These are phyloP conservation scores for Nymphalis c-album DNA, from an alignment of 2,888 invertebrate genomes.

Conservation along the genomic window DNA sequence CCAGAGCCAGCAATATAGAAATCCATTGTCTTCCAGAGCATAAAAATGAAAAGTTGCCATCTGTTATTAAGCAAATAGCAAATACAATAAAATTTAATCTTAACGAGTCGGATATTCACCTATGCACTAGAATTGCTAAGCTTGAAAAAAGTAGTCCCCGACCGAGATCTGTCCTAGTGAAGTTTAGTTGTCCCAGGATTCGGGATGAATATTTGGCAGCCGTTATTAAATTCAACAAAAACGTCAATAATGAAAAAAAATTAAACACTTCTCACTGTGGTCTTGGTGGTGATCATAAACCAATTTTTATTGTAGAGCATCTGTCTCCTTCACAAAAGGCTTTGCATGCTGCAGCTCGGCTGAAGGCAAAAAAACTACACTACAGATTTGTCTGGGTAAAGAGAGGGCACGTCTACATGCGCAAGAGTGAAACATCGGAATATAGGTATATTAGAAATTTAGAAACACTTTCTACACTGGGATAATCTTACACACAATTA, in stretches of 20 bases:
- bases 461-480: too few relatives aligned
- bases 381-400: too few relatives aligned
- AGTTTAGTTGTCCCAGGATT: slow-evolving; percentile 3
- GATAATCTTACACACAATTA: not conserved
- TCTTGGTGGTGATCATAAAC: slow-evolving; percentile 32
- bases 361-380: slow-evolving; percentile 16
- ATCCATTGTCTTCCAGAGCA: slow-evolving; percentile 33
- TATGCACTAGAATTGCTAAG: slow-evolving; percentile 13
- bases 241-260: slow-evolving; percentile 22
- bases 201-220: slow-evolving; percentile 1
- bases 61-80: slow-evolving; percentile 20
- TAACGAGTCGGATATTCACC: slow-evolving; percentile 7
- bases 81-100: slow-evolving; percentile 9
- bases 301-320: slow-evolving; percentile 36
- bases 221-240: slow-evolving; percentile 10
- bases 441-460: too few relatives aligned
- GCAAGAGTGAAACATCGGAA: too few relatives aligned
- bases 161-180: slow-evolving; percentile 7
- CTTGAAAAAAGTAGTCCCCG: slow-evolving; percentile 3
- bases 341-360: too few relatives aligned
- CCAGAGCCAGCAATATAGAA: slow-evolving; percentile 30
- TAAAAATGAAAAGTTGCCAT: slow-evolving; percentile 29
- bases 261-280: slow-evolving; percentile 36
- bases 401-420: too few relatives aligned
- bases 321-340: slow-evolving; percentile 40